phyloP scores from a whole-genome alignment of 2,113 vertebrate genomes.

The Centropristis striata region DNA sequence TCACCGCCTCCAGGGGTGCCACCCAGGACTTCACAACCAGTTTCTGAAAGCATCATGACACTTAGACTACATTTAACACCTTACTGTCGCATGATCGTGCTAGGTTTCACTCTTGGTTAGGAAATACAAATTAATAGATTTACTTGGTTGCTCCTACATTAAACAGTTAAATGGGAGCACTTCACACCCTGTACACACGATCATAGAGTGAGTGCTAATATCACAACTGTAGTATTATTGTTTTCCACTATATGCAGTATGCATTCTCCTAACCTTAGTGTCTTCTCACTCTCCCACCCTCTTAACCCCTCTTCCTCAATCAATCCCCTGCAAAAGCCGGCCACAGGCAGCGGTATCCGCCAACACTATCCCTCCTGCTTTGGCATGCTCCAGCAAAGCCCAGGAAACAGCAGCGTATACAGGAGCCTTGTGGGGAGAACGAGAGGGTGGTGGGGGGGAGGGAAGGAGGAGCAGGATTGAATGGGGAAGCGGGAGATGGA shows the following conservation, averaged over 20 bases:
- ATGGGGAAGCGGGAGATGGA: conserved; percentile 62
- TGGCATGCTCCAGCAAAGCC: conserved; percentile 76
- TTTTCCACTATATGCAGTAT: conserved; percentile 33
- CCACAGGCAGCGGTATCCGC: conserved; percentile 46
- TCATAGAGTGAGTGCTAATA: background rate
- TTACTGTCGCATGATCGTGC: background rate
- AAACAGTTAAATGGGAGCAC: conserved; percentile 1
- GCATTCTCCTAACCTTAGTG: conserved; percentile 46
- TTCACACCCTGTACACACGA: conserved; percentile 8
- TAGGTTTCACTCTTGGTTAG: background rate
- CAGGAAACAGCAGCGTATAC: conserved; percentile 81
- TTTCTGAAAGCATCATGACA: conserved; percentile 40
- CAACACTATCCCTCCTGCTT: conserved; percentile 62
- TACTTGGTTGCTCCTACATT: background rate
- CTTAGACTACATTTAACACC: conserved; percentile 28
- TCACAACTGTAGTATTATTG: conserved; percentile 30
- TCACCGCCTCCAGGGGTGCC: conserved; percentile 64
- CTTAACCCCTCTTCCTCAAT: conserved; percentile 68
- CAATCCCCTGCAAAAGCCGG: conserved; percentile 65
- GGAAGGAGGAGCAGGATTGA: conserved; percentile 54
- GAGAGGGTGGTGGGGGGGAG: conserved; percentile 53
- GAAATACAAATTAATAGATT: background rate
- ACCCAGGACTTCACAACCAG: conserved; percentile 48
- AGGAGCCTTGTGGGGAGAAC: conserved; percentile 74
- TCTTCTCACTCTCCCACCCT: conserved; percentile 53